These are phyloP conservation scores for Melipona beecheii DNA, from an alignment of 2,888 invertebrate species.

Conservation along the genomic window DNA sequence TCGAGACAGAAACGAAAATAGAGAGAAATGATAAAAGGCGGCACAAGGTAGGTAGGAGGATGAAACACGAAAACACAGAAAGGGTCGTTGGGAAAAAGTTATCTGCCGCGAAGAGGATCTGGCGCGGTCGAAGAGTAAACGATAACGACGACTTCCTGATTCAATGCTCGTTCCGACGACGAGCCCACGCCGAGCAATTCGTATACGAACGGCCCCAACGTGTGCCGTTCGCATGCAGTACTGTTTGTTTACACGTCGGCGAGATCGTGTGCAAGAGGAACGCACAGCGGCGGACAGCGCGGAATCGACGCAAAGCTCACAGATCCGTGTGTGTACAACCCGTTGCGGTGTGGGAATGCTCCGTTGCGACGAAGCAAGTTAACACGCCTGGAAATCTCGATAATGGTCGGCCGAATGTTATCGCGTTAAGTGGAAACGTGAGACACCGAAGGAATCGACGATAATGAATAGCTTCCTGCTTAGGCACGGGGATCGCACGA, in stretches of 20 bases:
- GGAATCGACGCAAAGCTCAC: neutral
- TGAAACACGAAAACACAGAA: neutral
- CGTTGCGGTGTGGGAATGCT: slow-evolving; percentile 5
- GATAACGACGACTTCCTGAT: slow-evolving; percentile 60
- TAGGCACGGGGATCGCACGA: neutral
- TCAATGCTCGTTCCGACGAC: slow-evolving; percentile 22
- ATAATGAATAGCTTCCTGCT: slow-evolving; percentile 54
- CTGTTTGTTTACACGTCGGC: slow-evolving; percentile 46
- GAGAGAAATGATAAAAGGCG: slow-evolving; percentile 20
- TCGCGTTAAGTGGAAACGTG: slow-evolving; percentile 43
- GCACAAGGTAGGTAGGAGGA: neutral
- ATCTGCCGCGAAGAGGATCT: slow-evolving; percentile 55
- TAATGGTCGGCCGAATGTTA: slow-evolving; percentile 43
- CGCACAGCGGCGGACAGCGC: slow-evolving; percentile 18
- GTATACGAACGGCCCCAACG: slow-evolving; percentile 38
- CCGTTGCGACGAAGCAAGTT: slow-evolving; percentile 5
- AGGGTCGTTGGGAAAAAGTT: slow-evolving; percentile 41
- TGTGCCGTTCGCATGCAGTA: slow-evolving; percentile 39
- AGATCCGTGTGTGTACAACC: neutral
- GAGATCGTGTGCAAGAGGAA: neutral
- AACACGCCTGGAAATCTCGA: slow-evolving; percentile 28
- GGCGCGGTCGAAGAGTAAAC: slow-evolving; percentile 54
- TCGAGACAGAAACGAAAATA: neutral
- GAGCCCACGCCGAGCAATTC: slow-evolving; percentile 17
- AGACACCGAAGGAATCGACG: slow-evolving; percentile 34